Conservation (phyloP, 2,113 vertebrate genomes). For the Epinephelus lanceolatus region DNA sequence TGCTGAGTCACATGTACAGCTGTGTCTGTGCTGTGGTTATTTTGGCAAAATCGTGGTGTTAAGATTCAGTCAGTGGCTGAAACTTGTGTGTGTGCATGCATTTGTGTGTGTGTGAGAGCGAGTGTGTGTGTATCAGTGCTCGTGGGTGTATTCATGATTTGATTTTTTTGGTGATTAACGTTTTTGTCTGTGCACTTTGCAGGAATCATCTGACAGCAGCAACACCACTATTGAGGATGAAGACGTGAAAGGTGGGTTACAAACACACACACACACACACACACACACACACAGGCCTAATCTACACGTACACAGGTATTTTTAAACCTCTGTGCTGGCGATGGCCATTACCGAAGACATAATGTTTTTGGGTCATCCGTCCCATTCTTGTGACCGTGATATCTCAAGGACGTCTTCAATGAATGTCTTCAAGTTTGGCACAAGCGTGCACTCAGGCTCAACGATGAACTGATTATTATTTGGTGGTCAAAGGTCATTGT, state of each 20-base stretch:
- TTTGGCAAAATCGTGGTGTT: slow-evolving; percentile 18
- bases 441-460: no score
- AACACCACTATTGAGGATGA: slow-evolving; percentile 97
- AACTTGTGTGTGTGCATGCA: slow-evolving; percentile 22
- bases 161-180: neutral
- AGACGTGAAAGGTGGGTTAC: slow-evolving; percentile 92
- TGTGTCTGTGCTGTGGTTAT: slow-evolving; percentile 16
- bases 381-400: no score
- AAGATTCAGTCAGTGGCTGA: neutral
- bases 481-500: no score
- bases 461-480: no score
- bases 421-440: no score
- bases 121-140: slow-evolving; percentile 12
- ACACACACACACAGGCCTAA: neutral
- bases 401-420: no score
- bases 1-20: slow-evolving; percentile 29
- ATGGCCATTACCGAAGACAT: no score
- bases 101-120: neutral
- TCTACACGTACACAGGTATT: no score
- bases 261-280: neutral
- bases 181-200: slow-evolving; percentile 57
- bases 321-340: no score
- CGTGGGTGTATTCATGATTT: neutral
- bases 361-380: no score
- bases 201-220: slow-evolving; percentile 97